These are phyloP conservation scores for Heteropelma amictum DNA, from an alignment of 2,888 invertebrate species.

Conservation along the genomic window DNA sequence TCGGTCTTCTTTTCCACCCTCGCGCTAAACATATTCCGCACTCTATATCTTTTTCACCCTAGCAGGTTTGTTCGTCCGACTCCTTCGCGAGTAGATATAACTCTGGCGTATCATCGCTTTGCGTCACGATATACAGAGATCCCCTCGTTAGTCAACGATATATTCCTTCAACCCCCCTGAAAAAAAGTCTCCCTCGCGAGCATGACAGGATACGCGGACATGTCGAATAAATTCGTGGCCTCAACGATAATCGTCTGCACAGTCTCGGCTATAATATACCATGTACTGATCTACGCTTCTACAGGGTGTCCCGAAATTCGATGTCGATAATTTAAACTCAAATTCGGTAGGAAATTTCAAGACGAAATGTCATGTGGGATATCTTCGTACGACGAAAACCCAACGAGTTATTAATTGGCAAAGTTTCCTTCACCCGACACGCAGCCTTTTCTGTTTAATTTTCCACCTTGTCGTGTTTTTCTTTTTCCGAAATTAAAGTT, in stretches of 20 bases:
- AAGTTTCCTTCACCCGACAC: too few relatives aligned
- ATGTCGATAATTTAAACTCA: too few relatives aligned
- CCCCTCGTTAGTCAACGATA: slow-evolving; percentile 66
- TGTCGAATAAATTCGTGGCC: slow-evolving; percentile 39
- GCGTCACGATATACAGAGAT: slow-evolving; percentile 65
- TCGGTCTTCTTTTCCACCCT: slow-evolving; percentile 15
- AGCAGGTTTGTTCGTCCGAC: slow-evolving; percentile 47
- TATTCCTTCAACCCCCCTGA: too few relatives aligned
- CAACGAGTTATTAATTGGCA: too few relatives aligned
- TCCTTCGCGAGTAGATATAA: slow-evolving; percentile 56
- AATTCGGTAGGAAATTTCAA: too few relatives aligned
- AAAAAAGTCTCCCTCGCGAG: slow-evolving; percentile 21
- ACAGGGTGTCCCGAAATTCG: too few relatives aligned
- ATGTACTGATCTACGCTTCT: too few relatives aligned
- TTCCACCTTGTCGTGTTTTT: too few relatives aligned
- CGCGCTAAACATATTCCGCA: background rate
- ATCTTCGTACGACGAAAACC: too few relatives aligned
- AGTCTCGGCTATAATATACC: background rate
- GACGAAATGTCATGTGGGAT: too few relatives aligned
- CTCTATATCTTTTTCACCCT: slow-evolving; percentile 35
- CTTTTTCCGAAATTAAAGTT: too few relatives aligned
- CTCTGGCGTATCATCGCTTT: slow-evolving; percentile 59
- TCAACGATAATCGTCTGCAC: background rate
- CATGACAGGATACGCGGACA: slow-evolving; percentile 34
- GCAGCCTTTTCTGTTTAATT: too few relatives aligned